Evolutionary conservation across 2,888 invertebrate genomes (phyloP), one percentile per base, ranked within the genome.

Genomic region (Cheilosia grossa): DNA sequence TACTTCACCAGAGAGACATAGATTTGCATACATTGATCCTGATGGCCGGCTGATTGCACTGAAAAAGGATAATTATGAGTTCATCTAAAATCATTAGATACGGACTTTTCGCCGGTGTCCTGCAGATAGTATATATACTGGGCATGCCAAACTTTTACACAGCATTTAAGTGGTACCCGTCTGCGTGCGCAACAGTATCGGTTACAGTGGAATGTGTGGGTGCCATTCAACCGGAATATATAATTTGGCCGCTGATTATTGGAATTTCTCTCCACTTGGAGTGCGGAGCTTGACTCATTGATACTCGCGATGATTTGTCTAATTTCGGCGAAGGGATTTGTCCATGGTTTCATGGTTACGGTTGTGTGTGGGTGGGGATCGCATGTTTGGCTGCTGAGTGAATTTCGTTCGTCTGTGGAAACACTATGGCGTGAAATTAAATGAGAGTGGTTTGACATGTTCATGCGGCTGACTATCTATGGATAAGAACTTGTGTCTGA

Each of bases 31-130:
- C 51, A 82, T 59, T 73, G 72, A 63, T 53, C 61, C 33, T 59
- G 75, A 53, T 66, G 37, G 58, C 59, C 40, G 47, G 54, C 73
- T 51, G 61, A 78, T 73, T 73, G 78, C 49, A 53, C 37, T 40
- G 17, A 67, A 69, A 54, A 53, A 44, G 78, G 49, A 67, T 82
- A 67, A 82, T 78, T 82, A 82, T 78, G 56, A 67, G 69, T 78
- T 73, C 51, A 73, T 47, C 54, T 44, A 73, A 54, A 73, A 67
- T 78, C 59, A 61, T 77, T 82, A 64, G 70, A 53, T 24, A 53
- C 21, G 49, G 37, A 70, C 64, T 33, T 51, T 17, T 10, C 27
- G 9, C 47, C 19, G 49, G 21, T 1, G 19, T 27, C 10, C n/a
- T 40, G 21, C 19, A 10, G 15, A 1, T 10, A 56, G 42, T 7